A percentile compares a stretch with the other conserved stretches of the same genome.
These are phyloP conservation scores for Cheilosia vulpina DNA, from an alignment of 2,888 invertebrate genomes.

Conservation along the genomic window DNA sequence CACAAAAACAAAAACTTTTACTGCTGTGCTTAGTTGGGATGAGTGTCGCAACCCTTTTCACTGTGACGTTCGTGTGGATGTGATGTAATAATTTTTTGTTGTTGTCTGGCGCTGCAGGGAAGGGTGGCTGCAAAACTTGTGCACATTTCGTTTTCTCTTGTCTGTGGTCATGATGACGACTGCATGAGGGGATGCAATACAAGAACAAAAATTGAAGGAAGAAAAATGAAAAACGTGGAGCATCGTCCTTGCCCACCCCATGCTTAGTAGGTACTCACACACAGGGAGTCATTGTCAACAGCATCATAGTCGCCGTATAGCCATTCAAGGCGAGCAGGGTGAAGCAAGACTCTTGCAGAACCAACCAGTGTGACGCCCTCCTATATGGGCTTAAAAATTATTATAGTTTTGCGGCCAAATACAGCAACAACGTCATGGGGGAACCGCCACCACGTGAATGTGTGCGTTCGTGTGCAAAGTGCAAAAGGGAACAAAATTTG, in stretches of 20 bases:
- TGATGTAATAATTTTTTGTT: slow-evolving; percentile 71
- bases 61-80: slow-evolving; percentile 24
- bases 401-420: slow-evolving; percentile 42
- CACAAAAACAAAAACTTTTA: slow-evolving; percentile 71
- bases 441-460: not conserved
- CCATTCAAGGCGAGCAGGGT: slow-evolving; percentile 17
- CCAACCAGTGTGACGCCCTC: slow-evolving; percentile 72
- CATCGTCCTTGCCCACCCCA: slow-evolving; percentile 73
- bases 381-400: slow-evolving; percentile 47
- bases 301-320: slow-evolving; percentile 14
- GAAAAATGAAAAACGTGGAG: not conserved
- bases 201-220: slow-evolving; percentile 8
- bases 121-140: slow-evolving; percentile 73
- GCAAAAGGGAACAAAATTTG: slow-evolving; percentile 66
- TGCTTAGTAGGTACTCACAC: slow-evolving; percentile 13
- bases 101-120: slow-evolving; percentile 5
- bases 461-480: slow-evolving; percentile 47
- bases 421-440: slow-evolving; percentile 20
- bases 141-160: slow-evolving; percentile 78
- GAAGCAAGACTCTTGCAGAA: slow-evolving; percentile 29
- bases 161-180: slow-evolving; percentile 79
- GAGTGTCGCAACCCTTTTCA: slow-evolving; percentile 18
- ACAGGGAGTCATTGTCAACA: slow-evolving; percentile 65
- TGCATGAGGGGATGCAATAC: slow-evolving; percentile 48
- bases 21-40: slow-evolving; percentile 24